These are phyloP conservation scores for Xerus inauris DNA, from an alignment of 2,113 vertebrate species.

Conservation along the genomic window DNA sequence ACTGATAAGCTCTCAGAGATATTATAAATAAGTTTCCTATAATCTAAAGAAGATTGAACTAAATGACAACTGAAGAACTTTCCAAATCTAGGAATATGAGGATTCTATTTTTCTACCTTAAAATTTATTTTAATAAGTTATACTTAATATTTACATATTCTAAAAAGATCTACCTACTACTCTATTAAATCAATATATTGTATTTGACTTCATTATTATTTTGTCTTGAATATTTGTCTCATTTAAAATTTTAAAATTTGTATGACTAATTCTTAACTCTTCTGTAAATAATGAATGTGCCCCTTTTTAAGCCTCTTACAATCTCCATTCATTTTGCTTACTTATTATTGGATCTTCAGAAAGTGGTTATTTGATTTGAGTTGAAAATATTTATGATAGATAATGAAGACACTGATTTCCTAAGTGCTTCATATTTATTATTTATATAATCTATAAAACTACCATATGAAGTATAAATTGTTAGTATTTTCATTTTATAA, in stretches of 20 bases:
- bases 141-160: not conserved
- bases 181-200: not conserved
- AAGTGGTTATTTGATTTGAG: not conserved
- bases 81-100: not conserved
- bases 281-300: not conserved
- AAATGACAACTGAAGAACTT: not conserved
- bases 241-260: not conserved
- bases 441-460: not conserved
- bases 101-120: not conserved
- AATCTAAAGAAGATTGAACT: not conserved
- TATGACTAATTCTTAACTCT: not conserved
- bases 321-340: not conserved
- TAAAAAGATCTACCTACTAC: not conserved
- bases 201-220: not conserved
- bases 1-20: not conserved
- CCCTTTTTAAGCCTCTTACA: not conserved
- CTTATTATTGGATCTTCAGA: not conserved
- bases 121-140: not conserved
- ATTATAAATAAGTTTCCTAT: not conserved
- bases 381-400: not conserved
- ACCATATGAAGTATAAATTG: not conserved
- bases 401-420: not conserved
- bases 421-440: not conserved
- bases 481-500: conserved; percentile 3
- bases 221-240: not conserved